Conservation (phyloP, 1,140 invertebrate species). For the Portunus trituberculatus region DNA sequence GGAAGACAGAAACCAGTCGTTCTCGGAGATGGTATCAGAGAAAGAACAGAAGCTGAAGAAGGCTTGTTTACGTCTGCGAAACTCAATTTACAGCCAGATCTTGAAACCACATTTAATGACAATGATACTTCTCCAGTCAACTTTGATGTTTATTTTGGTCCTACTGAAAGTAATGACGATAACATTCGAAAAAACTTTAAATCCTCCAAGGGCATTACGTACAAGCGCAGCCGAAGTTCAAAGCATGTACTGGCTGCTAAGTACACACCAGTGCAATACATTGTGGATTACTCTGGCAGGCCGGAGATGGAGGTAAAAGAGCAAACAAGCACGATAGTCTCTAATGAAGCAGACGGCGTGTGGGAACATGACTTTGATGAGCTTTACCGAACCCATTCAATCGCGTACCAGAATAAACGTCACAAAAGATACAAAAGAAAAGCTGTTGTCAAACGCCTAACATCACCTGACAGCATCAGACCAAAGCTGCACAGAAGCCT, state of each 20-base stretch:
- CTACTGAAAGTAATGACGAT: not conserved
- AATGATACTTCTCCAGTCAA: not conserved
- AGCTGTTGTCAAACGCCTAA: not conserved
- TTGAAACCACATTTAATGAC: not conserved
- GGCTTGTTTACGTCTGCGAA: not conserved
- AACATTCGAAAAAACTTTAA: not conserved
- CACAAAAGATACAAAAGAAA: not conserved
- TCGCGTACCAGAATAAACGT: not conserved
- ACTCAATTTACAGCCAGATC: not conserved
- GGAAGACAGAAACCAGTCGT: not conserved
- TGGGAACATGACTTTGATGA: not conserved
- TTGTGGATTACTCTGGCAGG: not conserved
- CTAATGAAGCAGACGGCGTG: not conserved
- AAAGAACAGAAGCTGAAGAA: not conserved
- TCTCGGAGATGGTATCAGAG: not conserved
- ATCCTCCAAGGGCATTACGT: not conserved
- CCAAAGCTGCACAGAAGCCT: not conserved
- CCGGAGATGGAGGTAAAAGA: not conserved
- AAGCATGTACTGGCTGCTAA: not conserved
- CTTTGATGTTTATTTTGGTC: not conserved
- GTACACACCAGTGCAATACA: not conserved
- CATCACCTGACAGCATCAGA: not conserved
- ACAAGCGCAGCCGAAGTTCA: not conserved
- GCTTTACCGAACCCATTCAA: not conserved
- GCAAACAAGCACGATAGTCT: not conserved